A percentile compares a stretch with the other conserved stretches of the same genome.
Conservation (phyloP, 2,888 invertebrate species). For the Trypoxylon attenuatum region DNA sequence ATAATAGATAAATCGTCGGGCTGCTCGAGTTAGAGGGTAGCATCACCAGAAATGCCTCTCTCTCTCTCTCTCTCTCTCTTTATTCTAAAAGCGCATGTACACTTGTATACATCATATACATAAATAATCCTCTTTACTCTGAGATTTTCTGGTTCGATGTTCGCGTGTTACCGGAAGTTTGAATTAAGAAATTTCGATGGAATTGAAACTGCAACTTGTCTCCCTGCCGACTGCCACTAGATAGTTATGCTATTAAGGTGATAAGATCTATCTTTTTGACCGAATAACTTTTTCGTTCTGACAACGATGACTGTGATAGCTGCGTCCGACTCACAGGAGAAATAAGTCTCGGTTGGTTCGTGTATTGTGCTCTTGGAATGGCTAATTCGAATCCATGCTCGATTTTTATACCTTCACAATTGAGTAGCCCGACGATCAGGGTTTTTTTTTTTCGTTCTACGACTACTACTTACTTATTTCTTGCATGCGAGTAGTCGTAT, state of each 20-base stretch:
- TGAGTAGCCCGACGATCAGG: constrained; percentile 59
- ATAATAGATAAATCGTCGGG: constrained; percentile 55
- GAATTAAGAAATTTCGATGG: constrained; percentile 25
- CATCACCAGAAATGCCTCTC: neutral
- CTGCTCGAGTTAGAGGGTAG: constrained; percentile 49
- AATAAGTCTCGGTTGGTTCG: constrained; percentile 3
- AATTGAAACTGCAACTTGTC: constrained; percentile 48
- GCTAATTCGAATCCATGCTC: too few species aligned
- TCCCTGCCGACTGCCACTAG: constrained; percentile 59
- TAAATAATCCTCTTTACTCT: too few species aligned
- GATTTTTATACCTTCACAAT: constrained; percentile 40
- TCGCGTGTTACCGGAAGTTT: too few species aligned
- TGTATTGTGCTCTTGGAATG: too few species aligned
- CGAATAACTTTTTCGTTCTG: constrained; percentile 4
- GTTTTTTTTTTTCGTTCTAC: constrained; percentile 42
- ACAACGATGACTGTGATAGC: constrained; percentile 24
- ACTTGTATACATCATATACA: too few species aligned
- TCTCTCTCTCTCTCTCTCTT: neutral
- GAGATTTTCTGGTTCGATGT: neutral
- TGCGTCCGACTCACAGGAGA: constrained; percentile 6
- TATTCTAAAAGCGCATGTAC: too few species aligned
- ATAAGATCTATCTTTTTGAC: constrained; percentile 10
- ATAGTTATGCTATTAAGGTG: constrained; percentile 27
- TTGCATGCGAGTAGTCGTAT: constrained; percentile 26
- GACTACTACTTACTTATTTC: constrained; percentile 21